Base-by-base conservation (phyloP, 2,113 vertebrate genomes). In the Cettia cetti region DNA sequence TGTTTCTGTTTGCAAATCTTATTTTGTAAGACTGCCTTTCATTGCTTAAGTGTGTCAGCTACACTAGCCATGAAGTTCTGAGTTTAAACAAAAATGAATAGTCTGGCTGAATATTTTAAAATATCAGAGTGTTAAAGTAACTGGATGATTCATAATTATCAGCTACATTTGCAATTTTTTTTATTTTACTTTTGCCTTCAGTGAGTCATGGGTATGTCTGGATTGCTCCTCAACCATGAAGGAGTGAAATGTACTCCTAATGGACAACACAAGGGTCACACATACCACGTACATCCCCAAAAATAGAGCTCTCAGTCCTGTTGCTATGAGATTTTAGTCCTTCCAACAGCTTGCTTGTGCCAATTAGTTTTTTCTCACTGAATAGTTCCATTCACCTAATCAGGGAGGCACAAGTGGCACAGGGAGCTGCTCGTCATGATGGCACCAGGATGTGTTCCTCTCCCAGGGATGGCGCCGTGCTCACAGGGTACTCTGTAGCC, bases 101-200 rank as follows among this genome's bases (percentile, higher is more conserved):
- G 7, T 26, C 47, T 86, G 75, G 39, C 27, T 92, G 35, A 93
- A 74, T 88, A 50, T 50, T 82, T 91, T 87, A 44, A 87, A 95
- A 61, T 86, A 83, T 72, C 37, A 82, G 66, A 91, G 10, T 59
- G 37, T 59, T 82, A 85, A 79, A 66, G 56, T 77, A 63, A 86
- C 24, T 30, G 23, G 22, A 80, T 95, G 75, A 95, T 87, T 95
- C 85, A 88, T 83, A 80, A 90, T 95, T 91, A 80, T 90, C 68
- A 64, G 9, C 33, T 82, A 86, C 89, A 83, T 90, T 87, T 86
- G 45, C 28, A 56, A 11, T 31, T 54, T 75, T 69, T 87, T 83
- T 78, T 59, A 18, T 72, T 86, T 84, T 84, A 9, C 68, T 91
- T 35, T 82, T 87, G 79, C 52, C 56, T 96, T 27, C 52, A 86